Percentiles rank a stretch among this genome's conserved stretches.
Evolutionary conservation across 1,140 invertebrate genomes (phyloP).

Genomic region (Drosophila equinoxialis): DNA sequence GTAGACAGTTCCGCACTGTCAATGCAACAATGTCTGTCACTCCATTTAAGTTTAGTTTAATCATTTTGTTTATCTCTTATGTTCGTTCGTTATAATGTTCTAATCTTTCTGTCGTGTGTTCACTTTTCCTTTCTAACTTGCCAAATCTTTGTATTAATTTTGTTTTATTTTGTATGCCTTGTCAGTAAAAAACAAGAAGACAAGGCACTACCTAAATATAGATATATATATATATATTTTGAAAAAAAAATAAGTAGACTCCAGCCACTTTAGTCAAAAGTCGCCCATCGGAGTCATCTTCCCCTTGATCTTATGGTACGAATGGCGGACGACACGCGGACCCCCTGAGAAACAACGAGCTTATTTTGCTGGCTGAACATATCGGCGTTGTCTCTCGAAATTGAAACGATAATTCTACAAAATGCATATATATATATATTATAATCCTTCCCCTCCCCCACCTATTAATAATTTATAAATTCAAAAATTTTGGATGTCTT

Average conservation of each 20-base stretch:
- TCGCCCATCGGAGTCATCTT: background rate
- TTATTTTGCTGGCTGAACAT: constrained; percentile 77
- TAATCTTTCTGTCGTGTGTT: constrained; percentile 32
- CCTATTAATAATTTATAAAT: constrained; percentile 1
- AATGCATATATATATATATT: background rate
- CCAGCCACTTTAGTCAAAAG: constrained; percentile 28
- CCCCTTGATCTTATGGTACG: background rate
- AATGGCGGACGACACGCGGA: constrained; percentile 1
- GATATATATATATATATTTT: constrained; percentile 7
- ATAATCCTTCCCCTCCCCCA: background rate
- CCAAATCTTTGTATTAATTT: background rate
- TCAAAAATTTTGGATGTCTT: background rate
- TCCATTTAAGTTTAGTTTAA: constrained; percentile 62
- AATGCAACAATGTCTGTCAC: background rate
- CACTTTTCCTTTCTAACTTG: background rate
- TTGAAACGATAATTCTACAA: constrained; percentile 5
- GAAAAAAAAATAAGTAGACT: constrained; percentile 13
- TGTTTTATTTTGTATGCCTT: constrained; percentile 6
- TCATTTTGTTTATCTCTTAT: constrained; percentile 68
- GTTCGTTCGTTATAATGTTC: constrained; percentile 56
- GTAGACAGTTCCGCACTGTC: constrained; percentile 14
- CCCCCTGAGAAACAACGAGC: constrained; percentile 74
- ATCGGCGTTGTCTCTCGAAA: constrained; percentile 75
- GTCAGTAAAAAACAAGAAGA: background rate
- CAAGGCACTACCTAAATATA: constrained; percentile 2